Conservation (phyloP, 2,113 vertebrate genomes). For the Gavia stellata region DNA sequence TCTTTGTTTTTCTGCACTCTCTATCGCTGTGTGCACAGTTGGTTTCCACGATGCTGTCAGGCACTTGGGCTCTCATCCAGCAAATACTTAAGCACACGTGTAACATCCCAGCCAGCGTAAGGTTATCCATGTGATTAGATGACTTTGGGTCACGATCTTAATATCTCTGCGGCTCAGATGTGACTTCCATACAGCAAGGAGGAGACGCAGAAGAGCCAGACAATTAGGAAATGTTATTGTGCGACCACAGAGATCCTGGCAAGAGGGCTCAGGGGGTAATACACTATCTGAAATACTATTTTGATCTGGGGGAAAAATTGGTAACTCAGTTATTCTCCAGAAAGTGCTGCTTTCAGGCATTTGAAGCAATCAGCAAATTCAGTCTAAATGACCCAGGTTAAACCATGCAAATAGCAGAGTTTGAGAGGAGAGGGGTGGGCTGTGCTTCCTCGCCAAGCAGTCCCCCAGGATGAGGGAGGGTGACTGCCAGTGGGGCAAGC, state of each 20-base stretch:
- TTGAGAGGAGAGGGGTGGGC: background rate
- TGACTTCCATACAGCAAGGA: background rate
- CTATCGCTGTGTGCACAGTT: background rate
- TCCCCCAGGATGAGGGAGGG: background rate
- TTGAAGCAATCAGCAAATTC: background rate
- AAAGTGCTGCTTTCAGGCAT: background rate
- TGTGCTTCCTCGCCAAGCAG: background rate
- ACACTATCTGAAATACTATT: background rate
- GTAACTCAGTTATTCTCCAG: background rate
- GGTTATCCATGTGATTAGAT: slow-evolving; percentile 45
- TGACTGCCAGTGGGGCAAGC: background rate
- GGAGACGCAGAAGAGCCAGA: background rate
- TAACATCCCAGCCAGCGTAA: background rate
- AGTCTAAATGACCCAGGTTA: background rate
- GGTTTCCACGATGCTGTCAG: slow-evolving; percentile 14
- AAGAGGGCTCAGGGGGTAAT: background rate
- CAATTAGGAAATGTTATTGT: background rate
- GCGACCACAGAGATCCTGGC: background rate
- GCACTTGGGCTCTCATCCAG: slow-evolving; percentile 22
- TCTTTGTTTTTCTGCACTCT: background rate
- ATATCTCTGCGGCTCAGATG: background rate
- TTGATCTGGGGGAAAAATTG: fast-evolving
- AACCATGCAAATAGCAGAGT: background rate
- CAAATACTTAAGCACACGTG: slow-evolving; percentile 44
- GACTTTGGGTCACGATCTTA: slow-evolving; percentile 19